These are phyloP conservation scores for Drosophila bocki DNA, from an alignment of 1,140 invertebrate genomes.

Conservation along the genomic window DNA sequence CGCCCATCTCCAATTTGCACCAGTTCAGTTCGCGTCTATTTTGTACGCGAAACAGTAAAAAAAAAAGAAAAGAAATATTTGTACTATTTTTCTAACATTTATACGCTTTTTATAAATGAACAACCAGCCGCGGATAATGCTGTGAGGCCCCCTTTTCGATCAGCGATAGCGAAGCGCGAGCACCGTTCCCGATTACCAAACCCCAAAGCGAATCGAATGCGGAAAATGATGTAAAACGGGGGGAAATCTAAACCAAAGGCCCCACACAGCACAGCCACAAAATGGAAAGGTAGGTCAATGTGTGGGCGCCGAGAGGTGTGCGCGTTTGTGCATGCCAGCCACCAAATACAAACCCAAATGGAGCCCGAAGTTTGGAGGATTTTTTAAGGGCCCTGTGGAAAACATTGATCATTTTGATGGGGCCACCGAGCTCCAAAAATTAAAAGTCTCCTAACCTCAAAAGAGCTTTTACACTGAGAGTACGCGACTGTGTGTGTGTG, in stretches of 20 bases:
- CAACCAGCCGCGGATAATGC: constrained; percentile 61
- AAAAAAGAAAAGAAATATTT: constrained; percentile 71
- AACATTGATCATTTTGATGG: constrained; percentile 69
- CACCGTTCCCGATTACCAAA: constrained; percentile 30
- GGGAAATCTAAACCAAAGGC: constrained; percentile 68
- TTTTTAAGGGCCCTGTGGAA: constrained; percentile 43
- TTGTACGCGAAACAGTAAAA: constrained; percentile 75
- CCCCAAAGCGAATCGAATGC: constrained; percentile 53
- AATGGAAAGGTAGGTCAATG: constrained; percentile 83
- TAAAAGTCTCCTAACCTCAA: constrained; percentile 75
- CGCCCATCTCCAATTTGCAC: constrained; percentile 46
- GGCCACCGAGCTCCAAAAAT: constrained; percentile 45
- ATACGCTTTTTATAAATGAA: constrained; percentile 76
- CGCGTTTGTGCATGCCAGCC: constrained; percentile 4
- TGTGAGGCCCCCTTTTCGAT: constrained; percentile 56
- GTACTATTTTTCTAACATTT: constrained; percentile 75
- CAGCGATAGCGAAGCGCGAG: constrained; percentile 34
- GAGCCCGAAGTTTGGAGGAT: constrained; percentile 20
- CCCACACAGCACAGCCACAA: constrained; percentile 66
- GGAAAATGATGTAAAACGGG: constrained; percentile 67
- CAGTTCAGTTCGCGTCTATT: constrained; percentile 66
- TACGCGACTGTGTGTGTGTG: constrained; percentile 45
- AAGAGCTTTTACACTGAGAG: constrained; percentile 71
- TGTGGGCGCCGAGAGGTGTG: constrained; percentile 63
- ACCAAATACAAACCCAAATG: constrained; percentile 5